phyloP scores from a whole-genome alignment of 1,140 invertebrate genomes.

The Drosophila sproati region DNA sequence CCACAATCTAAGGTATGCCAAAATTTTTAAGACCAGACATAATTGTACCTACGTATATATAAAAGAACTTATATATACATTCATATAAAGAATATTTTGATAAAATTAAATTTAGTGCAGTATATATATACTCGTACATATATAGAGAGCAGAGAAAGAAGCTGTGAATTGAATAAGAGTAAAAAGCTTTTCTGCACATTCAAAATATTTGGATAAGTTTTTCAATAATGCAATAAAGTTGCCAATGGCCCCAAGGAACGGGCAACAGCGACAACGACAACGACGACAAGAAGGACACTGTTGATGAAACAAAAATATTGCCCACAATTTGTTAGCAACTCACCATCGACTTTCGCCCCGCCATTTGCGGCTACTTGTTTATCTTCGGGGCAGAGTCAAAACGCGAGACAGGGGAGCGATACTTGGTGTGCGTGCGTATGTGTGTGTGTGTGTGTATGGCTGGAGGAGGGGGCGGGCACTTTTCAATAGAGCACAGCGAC shows the following conservation, averaged over 20 bases:
- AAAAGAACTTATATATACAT: not conserved
- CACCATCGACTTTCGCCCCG: conserved; percentile 43
- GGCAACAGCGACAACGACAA: conserved; percentile 10
- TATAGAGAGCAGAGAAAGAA: not conserved
- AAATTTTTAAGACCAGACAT: conserved; percentile 1
- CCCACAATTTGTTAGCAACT: conserved; percentile 78
- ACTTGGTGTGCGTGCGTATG: not conserved
- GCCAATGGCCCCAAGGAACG: conserved; percentile 51
- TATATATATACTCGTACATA: too few species aligned
- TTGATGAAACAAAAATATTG: conserved; percentile 82
- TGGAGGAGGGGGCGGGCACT: conserved; percentile 29
- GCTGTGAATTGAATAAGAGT: conserved; percentile 68
- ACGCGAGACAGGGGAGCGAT: not conserved
- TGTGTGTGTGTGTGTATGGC: conserved; percentile 3
- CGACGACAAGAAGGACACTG: conserved; percentile 62
- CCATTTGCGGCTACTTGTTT: conserved; percentile 79
- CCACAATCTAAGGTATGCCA: conserved; percentile 40
- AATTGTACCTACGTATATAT: not conserved
- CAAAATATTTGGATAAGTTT: conserved; percentile 83
- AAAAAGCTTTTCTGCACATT: conserved; percentile 77
- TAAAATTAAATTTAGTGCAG: conserved; percentile 56
- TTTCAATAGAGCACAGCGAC: conserved; percentile 74
- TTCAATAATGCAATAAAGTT: conserved; percentile 84
- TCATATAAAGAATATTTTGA: conserved; percentile 48
- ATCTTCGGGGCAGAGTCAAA: conserved; percentile 49